Evolutionary conservation across 2,113 vertebrate species (phyloP).

Genomic region (Canis aureus): DNA sequence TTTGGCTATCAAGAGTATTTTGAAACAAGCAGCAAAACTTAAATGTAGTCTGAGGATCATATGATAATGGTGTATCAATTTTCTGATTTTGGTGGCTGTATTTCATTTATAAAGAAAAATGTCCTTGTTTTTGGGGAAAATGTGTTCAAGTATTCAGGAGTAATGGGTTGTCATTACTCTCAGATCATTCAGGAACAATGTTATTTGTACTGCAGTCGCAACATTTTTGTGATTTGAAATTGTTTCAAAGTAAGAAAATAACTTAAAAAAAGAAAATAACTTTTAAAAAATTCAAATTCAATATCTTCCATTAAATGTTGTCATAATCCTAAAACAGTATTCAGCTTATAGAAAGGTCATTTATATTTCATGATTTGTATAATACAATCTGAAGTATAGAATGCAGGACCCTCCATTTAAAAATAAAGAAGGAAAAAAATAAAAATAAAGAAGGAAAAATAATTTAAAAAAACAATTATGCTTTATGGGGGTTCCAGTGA

Average conservation of each 20-base stretch:
- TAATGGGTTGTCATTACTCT: background rate
- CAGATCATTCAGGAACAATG: background rate
- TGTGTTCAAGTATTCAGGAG: background rate
- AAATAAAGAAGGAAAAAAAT: background rate
- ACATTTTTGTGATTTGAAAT: constrained; percentile 6
- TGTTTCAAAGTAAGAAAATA: constrained; percentile 40
- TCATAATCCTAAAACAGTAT: background rate
- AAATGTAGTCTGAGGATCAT: background rate
- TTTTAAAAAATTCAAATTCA: background rate
- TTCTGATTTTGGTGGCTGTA: background rate
- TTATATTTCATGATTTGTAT: background rate
- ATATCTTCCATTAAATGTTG: background rate
- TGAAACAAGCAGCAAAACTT: background rate
- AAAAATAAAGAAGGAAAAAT: background rate
- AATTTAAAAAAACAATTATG: background rate
- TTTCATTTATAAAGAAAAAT: background rate
- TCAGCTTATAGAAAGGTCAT: background rate
- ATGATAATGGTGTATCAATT: background rate
- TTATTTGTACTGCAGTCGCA: background rate
- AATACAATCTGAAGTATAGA: background rate
- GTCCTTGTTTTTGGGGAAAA: background rate
- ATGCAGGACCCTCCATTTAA: background rate
- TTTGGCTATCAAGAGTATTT: background rate
- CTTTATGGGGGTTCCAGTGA: background rate
- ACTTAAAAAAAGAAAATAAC: background rate